Percentiles rank a stretch among this genome's conserved stretches.
These are phyloP conservation scores for Drosophila arizonae DNA, from an alignment of 1,140 invertebrate species.

Conservation along the genomic window DNA sequence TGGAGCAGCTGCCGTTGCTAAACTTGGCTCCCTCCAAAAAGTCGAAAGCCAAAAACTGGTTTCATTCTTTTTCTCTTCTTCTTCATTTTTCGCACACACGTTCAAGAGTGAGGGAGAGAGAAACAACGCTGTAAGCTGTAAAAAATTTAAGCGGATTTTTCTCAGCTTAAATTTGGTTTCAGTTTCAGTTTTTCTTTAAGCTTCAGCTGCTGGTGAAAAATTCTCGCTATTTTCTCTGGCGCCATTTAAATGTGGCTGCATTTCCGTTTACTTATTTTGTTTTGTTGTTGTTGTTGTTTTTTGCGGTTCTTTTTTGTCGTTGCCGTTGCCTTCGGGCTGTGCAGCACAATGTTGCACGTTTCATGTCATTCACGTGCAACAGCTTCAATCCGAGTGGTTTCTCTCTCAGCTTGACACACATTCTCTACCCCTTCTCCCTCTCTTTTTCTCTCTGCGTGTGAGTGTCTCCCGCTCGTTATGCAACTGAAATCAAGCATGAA, in stretches of 20 bases:
- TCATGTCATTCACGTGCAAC: slow-evolving; percentile 2
- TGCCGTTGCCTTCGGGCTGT: slow-evolving; percentile 28
- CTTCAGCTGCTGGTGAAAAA: neutral
- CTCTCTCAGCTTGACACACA: slow-evolving; percentile 37
- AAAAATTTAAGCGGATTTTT: slow-evolving; percentile 29
- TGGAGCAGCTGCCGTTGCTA: slow-evolving; percentile 25
- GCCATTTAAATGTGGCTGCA: slow-evolving; percentile 48
- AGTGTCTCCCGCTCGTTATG: slow-evolving; percentile 46
- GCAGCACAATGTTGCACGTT: slow-evolving; percentile 6
- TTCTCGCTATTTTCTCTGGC: slow-evolving; percentile 25
- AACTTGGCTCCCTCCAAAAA: slow-evolving; percentile 13
- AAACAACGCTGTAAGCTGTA: neutral
- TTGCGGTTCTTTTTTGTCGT: neutral
- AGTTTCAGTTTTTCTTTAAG: neutral
- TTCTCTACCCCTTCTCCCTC: slow-evolving; percentile 4
- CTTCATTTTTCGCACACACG: slow-evolving; percentile 29
- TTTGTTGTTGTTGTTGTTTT: neutral
- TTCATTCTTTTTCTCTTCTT: slow-evolving; percentile 16
- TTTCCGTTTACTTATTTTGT: slow-evolving; percentile 31
- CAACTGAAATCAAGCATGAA: slow-evolving; percentile 57
- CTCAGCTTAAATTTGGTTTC: neutral
- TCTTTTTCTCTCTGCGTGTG: too few relatives aligned
- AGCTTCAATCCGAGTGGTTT: slow-evolving; percentile 7
- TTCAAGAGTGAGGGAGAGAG: slow-evolving; percentile 1
- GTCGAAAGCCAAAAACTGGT: slow-evolving; percentile 48